Evolutionary conservation across 2,888 invertebrate genomes (phyloP), one percentile per base, ranked within the genome.

Genomic region (Chalcis sispes): DNA sequence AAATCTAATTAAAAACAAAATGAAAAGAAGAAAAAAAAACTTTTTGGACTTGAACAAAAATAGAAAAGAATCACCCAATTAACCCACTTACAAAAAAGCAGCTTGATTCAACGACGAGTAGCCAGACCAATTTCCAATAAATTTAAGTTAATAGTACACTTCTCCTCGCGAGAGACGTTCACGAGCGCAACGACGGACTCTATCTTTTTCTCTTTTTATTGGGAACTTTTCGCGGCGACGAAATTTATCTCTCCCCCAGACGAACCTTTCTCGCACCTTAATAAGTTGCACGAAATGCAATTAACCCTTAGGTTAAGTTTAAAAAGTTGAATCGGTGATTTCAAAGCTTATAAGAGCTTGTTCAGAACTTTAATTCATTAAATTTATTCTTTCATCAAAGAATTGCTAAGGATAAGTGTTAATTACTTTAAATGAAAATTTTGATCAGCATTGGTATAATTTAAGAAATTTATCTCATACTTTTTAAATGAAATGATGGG

Each of bases 111-210:
- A 42, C 25, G 42, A 2, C 13, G 13, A 36, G 42, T 13, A 42
- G 8, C 48, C 25, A 46, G 52, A n/a, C 32, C 52, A 62, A 71
- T 62, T 32, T 62, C 29, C 40, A 54, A 71, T 42, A 54, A 62
- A 62, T 71, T 62, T 23, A 23, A 25, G 32, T 42, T 32, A 48
- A 42, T 27, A 42, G 42, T 54, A 32, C 10, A n/a, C n/a, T 5
- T 29, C 58, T 32, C 32, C 15, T n/a, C n/a, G n/a, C n/a, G n/a
- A n/a, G 42, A 42, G 36, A 42, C 15, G 48, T 18, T n/a, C n/a
- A n/a, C n/a, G n/a, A n/a, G n/a, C n/a, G 4, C n/a, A n/a, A 23
- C 25, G 48, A 42, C 15, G 42, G 42, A 13, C 29, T 48, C 46
- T 27, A 62, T 27, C 29, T 42, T 42, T 42, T 13, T 25, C 29